Conservation (phyloP, 2,113 vertebrate species). For the Shinisaurus crocodilurus region DNA sequence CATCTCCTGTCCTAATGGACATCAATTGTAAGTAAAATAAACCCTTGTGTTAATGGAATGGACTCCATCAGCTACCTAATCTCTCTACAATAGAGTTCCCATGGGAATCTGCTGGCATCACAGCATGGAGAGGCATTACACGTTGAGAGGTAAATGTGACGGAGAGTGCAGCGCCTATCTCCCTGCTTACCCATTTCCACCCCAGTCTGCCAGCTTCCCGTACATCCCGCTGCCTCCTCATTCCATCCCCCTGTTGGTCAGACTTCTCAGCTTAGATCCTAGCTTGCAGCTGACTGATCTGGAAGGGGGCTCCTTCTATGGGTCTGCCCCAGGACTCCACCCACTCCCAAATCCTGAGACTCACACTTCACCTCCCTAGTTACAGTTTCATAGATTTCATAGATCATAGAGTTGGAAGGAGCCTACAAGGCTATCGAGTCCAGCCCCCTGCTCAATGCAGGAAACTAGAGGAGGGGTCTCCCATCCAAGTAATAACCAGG, state of each 20-base stretch:
- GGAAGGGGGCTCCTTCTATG: no score
- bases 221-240: no score
- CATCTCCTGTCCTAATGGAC: conserved; percentile 32
- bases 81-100: background rate
- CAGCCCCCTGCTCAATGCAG: no score
- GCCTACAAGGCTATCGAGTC: no score
- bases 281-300: no score
- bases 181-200: background rate
- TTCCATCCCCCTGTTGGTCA: background rate
- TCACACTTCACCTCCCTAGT: background rate
- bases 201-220: background rate
- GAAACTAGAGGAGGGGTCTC: no score
- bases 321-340: background rate
- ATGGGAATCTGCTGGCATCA: background rate
- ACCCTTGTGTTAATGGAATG: background rate
- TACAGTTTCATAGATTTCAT: no score
- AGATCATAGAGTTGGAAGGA: no score
- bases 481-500: no score
- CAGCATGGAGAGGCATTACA: background rate
- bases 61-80: conserved; percentile 14
- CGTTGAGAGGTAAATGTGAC: background rate
- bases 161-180: background rate
- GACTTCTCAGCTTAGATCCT: background rate
- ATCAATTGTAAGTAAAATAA: conserved; percentile 27
- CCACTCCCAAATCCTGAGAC: background rate